Evolutionary conservation across 2,888 invertebrate species (phyloP), one percentile per base, ranked within the genome.

Genomic region (Dryocosmus kuriphilus): DNA sequence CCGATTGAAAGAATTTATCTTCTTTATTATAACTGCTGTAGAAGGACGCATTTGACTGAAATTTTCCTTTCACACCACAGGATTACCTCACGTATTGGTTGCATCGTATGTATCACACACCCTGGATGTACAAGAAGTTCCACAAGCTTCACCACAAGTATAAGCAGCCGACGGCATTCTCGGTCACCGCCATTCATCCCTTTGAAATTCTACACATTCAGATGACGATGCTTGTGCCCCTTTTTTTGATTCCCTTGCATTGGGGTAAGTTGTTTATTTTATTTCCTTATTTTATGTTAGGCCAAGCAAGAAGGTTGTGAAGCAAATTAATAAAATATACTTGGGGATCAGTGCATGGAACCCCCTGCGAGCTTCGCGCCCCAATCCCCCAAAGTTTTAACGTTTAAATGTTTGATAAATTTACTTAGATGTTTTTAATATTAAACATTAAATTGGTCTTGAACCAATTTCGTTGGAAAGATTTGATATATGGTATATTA

Each of bases 71-170:
- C 83, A 76, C 38, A 61, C 89, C 83, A 16, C 89, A 94, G 93
- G 94, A 96, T 91, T 95, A 95, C 85, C 89, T 93, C 5, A 95
- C 95, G 0, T 95, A 95, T 89, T 94, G 94, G 89, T 86, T 94
- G 22, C 96, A 96, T 88, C 92, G 95, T 0, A 85, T 94, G 80
- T 95, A 95, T 90, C 96, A 96, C 90, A 93, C 93, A 0, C 95
- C 94, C 0, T 95, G 93, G 90, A 89, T 96, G 60, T 95, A 95
- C 92, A 94, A 94, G 88, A 89, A 93, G 86, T 95, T 96, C 90
- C 96, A 96, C 92, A 96, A 96, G 90, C 91, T 95, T 0, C 96
- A 96, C 87, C 96, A 96, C 91, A 94, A 94, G 84, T 96, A 95
- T 91, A 95, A 95, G 88, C 95, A 95, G 88, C 96, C 96, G 0